A percentile compares a stretch with the other conserved stretches of the same genome.
Conservation (phyloP, 2,888 invertebrate genomes). For the Drosophila histrio region DNA sequence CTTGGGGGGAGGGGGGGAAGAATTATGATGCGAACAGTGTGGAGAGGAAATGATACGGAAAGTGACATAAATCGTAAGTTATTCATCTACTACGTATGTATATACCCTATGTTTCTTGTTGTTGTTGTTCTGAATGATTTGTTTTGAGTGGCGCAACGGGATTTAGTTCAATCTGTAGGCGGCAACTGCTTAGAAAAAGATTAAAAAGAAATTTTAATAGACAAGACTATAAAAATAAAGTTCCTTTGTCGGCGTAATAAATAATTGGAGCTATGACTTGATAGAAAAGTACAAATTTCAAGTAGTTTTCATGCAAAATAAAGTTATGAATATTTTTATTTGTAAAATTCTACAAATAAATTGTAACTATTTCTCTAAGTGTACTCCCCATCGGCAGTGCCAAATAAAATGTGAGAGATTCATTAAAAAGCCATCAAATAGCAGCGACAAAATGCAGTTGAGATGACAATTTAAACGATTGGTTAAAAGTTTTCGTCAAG, state of each 20-base stretch:
- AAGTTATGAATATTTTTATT: too few species aligned
- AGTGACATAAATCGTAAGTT: constrained; percentile 29
- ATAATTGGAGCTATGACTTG: not conserved
- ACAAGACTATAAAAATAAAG: constrained; percentile 1
- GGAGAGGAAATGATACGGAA: constrained; percentile 41
- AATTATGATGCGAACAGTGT: constrained; percentile 41
- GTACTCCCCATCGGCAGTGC: not conserved
- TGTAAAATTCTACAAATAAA: not conserved
- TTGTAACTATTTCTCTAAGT: constrained; percentile 4
- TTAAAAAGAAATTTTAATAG: constrained; percentile 9
- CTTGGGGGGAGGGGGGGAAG: constrained; percentile 30
- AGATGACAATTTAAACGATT: constrained; percentile 41
- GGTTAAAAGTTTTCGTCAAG: constrained; percentile 46
- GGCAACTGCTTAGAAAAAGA: constrained; percentile 6
- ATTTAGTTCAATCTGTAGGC: constrained; percentile 23
- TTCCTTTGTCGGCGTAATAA: constrained; percentile 3
- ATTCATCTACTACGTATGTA: too few species aligned
- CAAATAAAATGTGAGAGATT: constrained; percentile 6
- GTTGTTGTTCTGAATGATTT: constrained; percentile 26
- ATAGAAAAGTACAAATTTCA: constrained; percentile 7
- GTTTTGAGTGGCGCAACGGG: constrained; percentile 21
- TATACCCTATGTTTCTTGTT: not conserved
- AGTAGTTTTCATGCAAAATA: not conserved
- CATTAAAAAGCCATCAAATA: constrained; percentile 35
- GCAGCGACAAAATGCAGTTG: constrained; percentile 38